Percentiles rank a stretch among this genome's conserved stretches.
Evolutionary conservation across 2,888 invertebrate species (phyloP).

Genomic region (Pasiphila rectangulata): DNA sequence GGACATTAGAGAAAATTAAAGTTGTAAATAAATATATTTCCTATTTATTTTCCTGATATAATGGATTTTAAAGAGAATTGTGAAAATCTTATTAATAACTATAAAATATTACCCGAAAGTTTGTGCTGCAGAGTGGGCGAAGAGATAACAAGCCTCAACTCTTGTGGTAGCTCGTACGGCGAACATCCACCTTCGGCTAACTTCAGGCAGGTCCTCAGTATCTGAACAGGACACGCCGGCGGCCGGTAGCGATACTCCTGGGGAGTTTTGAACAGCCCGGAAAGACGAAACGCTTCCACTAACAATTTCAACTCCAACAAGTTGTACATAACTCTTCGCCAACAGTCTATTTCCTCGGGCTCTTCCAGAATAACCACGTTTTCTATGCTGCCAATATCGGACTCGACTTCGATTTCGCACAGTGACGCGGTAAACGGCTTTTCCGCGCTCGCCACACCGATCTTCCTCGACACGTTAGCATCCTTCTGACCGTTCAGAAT

Average conservation of each 20-base stretch:
- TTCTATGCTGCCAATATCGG: conserved; percentile 69
- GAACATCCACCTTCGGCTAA: conserved; percentile 83
- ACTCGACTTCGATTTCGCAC: conserved; percentile 69
- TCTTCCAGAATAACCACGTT: conserved; percentile 61
- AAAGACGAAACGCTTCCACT: conserved; percentile 82
- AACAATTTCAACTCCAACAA: conserved; percentile 81
- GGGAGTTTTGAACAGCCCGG: conserved; percentile 76
- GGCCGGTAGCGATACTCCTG: conserved; percentile 59
- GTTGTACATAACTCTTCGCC: conserved; percentile 74
- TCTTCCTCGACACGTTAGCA: conserved; percentile 49
- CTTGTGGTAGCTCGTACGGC: conserved; percentile 83
- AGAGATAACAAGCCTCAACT: conserved; percentile 81
- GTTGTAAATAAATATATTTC: too few relatives aligned
- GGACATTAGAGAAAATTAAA: too few relatives aligned
- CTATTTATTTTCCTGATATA: too few relatives aligned
- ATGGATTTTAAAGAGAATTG: too few relatives aligned
- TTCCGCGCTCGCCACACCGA: conserved; percentile 51
- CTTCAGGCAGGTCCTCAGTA: conserved; percentile 82
- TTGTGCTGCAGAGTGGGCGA: conserved; percentile 62
- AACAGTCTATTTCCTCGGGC: conserved; percentile 60
- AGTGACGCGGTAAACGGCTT: conserved; percentile 62
- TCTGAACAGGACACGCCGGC: conserved; percentile 74
- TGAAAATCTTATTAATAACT: too few relatives aligned
- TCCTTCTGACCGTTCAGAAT: conserved; percentile 65
- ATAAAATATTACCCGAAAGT: conserved; percentile 51